Evolutionary conservation across 1,140 invertebrate species (phyloP).

Genomic region (Drosophila pandora): DNA sequence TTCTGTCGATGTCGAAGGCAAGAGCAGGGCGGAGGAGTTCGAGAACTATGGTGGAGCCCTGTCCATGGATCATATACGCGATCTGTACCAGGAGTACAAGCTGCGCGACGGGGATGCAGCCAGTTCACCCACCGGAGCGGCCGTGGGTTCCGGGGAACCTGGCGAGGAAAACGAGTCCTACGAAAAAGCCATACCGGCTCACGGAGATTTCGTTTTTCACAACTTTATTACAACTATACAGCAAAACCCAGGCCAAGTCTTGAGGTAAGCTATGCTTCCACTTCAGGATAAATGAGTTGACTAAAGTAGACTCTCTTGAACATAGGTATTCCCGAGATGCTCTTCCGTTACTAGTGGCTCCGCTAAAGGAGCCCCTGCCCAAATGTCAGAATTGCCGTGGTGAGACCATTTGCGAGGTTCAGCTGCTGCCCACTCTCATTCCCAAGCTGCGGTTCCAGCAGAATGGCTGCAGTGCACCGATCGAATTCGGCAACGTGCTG

Average conservation of each 20-base stretch:
- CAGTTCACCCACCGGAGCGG: slow-evolving; percentile 53
- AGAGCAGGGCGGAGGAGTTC: slow-evolving; percentile 51
- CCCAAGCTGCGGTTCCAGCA: slow-evolving; percentile 87
- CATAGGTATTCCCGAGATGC: slow-evolving; percentile 88
- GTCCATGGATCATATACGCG: slow-evolving; percentile 86
- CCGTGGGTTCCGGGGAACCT: slow-evolving; percentile 41
- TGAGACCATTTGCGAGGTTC: slow-evolving; percentile 90
- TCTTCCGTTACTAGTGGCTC: slow-evolving; percentile 87
- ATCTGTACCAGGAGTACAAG: slow-evolving; percentile 88
- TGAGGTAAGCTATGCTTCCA: slow-evolving; percentile 85
- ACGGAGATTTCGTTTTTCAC: slow-evolving; percentile 93
- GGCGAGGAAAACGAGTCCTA: slow-evolving; percentile 87
- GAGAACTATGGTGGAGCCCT: slow-evolving; percentile 70
- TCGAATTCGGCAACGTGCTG: slow-evolving; percentile 93
- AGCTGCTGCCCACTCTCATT: slow-evolving; percentile 91
- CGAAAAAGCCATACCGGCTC: slow-evolving; percentile 90
- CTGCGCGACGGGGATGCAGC: slow-evolving; percentile 84
- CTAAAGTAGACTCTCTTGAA: too few relatives aligned
- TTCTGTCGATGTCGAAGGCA: slow-evolving; percentile 86
- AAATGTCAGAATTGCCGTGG: slow-evolving; percentile 89
- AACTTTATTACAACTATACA: slow-evolving; percentile 90
- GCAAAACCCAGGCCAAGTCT: slow-evolving; percentile 91
- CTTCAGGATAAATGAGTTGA: too few relatives aligned
- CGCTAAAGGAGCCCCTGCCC: slow-evolving; percentile 84
- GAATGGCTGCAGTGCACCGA: slow-evolving; percentile 84